Conservation (phyloP, 1,140 invertebrate genomes). For the Dendrolimus kikuchii region DNA sequence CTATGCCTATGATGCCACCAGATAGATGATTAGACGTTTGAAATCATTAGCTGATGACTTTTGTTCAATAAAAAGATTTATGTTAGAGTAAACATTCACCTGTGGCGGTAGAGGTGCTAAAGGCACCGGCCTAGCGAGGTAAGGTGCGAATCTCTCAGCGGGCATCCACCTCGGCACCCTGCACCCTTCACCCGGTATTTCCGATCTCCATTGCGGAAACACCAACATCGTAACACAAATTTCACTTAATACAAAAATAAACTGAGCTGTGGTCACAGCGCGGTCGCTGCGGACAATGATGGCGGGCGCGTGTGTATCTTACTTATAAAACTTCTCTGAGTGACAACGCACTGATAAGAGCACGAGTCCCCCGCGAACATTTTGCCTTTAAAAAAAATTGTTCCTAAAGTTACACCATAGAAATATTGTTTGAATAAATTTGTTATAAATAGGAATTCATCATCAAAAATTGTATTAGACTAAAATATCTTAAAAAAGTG, state of each 20-base stretch:
- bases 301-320: slow-evolving; percentile 34
- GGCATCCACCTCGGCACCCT: slow-evolving; percentile 52
- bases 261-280: slow-evolving; percentile 39
- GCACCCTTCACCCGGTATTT: slow-evolving; percentile 37
- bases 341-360: slow-evolving; percentile 59
- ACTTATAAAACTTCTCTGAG: slow-evolving; percentile 64
- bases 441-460: too few species aligned
- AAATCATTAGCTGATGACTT: too few species aligned
- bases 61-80: too few species aligned
- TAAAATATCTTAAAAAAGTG: too few species aligned
- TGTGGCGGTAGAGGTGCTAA: slow-evolving; percentile 40
- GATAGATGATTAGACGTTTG: too few species aligned
- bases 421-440: too few species aligned
- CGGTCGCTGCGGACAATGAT: slow-evolving; percentile 48
- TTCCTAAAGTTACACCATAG: too few species aligned
- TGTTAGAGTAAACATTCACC: slow-evolving; percentile 43
- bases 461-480: too few species aligned
- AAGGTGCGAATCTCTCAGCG: slow-evolving; percentile 53
- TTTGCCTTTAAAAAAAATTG: slow-evolving; percentile 1
- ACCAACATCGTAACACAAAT: slow-evolving; percentile 47
- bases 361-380: slow-evolving; percentile 59
- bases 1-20: too few species aligned
- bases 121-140: slow-evolving; percentile 42
- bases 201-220: slow-evolving; percentile 53
- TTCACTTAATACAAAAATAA: slow-evolving; percentile 7